Percentiles rank a stretch among this genome's conserved stretches.
These are phyloP conservation scores for Emmelina monodactyla DNA, from an alignment of 2,888 invertebrate species.

Conservation along the genomic window DNA sequence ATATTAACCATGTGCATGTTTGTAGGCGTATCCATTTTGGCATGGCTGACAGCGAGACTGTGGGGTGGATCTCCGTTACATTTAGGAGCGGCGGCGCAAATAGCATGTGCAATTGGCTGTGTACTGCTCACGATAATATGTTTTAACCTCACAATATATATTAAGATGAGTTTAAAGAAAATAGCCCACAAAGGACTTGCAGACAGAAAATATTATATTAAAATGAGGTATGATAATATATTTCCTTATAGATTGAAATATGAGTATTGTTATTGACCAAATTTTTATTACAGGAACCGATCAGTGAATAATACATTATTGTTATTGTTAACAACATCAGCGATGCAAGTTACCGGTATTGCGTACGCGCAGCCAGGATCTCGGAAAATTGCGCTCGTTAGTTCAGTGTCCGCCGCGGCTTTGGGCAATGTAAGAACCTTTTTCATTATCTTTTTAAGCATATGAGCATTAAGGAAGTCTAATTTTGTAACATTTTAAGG, in stretches of 20 bases:
- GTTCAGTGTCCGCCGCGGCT: slow-evolving; percentile 37
- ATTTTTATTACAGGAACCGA: slow-evolving; percentile 23
- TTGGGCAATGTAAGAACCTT: slow-evolving; percentile 35
- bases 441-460: too few relatives aligned
- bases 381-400: slow-evolving; percentile 28
- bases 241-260: not conserved
- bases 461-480: too few relatives aligned
- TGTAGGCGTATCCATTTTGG: slow-evolving; percentile 71
- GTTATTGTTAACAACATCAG: slow-evolving; percentile 35
- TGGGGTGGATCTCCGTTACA: slow-evolving; percentile 69
- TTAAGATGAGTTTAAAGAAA: slow-evolving; percentile 68
- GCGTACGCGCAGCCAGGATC: slow-evolving; percentile 49
- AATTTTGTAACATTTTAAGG: slow-evolving; percentile 36
- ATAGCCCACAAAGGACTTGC: slow-evolving; percentile 66
- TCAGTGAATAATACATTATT: slow-evolving; percentile 41
- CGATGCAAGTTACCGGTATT: slow-evolving; percentile 45
- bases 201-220: slow-evolving; percentile 63
- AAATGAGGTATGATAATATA: slow-evolving; percentile 20
- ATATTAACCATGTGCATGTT: too few relatives aligned
- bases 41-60: slow-evolving; percentile 71
- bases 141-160: slow-evolving; percentile 71
- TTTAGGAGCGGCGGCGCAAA: slow-evolving; percentile 64
- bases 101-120: slow-evolving; percentile 73
- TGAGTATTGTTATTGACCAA: not conserved
- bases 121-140: slow-evolving; percentile 73